A percentile compares a stretch with the other conserved stretches of the same genome.
Evolutionary conservation across 2,888 invertebrate species (phyloP).

Genomic region (Diplolepis rosae): DNA sequence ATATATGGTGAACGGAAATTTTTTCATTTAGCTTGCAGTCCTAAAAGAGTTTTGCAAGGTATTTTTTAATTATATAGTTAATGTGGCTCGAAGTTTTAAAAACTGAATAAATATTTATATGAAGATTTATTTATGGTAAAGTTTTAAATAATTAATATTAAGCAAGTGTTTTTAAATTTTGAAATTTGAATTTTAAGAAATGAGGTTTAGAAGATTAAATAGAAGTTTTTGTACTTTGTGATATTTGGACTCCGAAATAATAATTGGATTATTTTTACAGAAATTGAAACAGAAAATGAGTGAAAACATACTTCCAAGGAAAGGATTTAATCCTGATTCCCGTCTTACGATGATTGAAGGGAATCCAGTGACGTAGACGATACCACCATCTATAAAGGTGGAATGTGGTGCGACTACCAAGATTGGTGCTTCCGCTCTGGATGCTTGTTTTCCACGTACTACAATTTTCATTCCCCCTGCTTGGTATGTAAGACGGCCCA

Average conservation of each 20-base stretch:
- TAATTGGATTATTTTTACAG: neutral
- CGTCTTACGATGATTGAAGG: conserved; percentile 89
- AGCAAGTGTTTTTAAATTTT: too few relatives aligned
- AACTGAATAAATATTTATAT: neutral
- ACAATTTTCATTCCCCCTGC: conserved; percentile 87
- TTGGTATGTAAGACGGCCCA: conserved; percentile 84
- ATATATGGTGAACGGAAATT: conserved; percentile 18
- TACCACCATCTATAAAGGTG: conserved; percentile 90
- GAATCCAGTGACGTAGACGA: conserved; percentile 87
- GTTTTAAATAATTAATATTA: neutral
- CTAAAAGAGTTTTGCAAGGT: neutral
- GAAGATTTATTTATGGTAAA: neutral
- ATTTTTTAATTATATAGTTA: neutral
- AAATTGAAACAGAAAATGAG: neutral
- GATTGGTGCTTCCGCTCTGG: conserved; percentile 87
- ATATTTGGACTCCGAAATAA: too few relatives aligned
- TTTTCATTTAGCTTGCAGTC: neutral
- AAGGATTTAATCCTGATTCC: conserved; percentile 86
- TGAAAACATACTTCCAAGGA: conserved; percentile 88
- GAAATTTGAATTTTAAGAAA: neutral
- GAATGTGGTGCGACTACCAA: conserved; percentile 92
- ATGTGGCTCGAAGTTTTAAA: neutral
- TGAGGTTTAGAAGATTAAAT: neutral
- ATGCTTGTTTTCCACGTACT: conserved; percentile 85
- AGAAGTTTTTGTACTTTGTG: too few relatives aligned